Base-by-base conservation (phyloP, 2,888 invertebrate genomes). In the Sinodicranocentrus sp. region DNA sequence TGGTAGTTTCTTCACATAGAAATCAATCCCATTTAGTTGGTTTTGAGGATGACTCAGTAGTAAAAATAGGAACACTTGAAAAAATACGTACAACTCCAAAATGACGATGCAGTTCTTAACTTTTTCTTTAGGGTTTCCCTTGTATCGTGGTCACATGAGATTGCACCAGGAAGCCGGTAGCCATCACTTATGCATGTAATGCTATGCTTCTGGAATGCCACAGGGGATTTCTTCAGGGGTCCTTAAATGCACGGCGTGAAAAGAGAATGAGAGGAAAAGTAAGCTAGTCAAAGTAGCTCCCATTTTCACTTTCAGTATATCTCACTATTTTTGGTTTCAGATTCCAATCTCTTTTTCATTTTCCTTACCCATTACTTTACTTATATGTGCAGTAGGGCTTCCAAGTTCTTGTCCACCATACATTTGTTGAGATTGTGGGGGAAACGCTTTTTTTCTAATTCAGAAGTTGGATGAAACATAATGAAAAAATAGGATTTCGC, bases 141-240 rank as follows among this genome's bases (percentile, higher is more conserved):
- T 67, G 5, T 44, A 25, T 44, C 43, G 13, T 26, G 65, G 68
- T 68, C 68, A 68, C 68, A 15, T 48, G 68, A 68, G 68, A 68
- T 17, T 44, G 25, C 59, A 26, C 15, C 25, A 59, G 25, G 44
- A 43, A 67, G 52, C 52, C 8, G 67, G 21, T n/a, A 68, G 48
- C 48, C 23, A 68, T 68, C 25, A 68, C 68, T 68, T 68, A 68
- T 68, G 68, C 68, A 67, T 67, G 67, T 67, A 33, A 48, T 26
- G 48, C 48, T n/a, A 59, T 59, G 59, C 59, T 13, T 25, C 25
- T 59, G 57, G 15, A 59, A 8, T 67, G 43, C 67, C 67, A 67
- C 67, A 21, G 43, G 67, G 67, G 67, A 67, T 67, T 67, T 59
- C 59, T 23, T 59, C 59, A 26, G 59, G 59, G 59, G 59, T 8